A percentile compares a stretch with the other conserved stretches of the same genome.
Evolutionary conservation across 1,140 invertebrate genomes (phyloP).

Genomic region (Drosophila triauraria): DNA sequence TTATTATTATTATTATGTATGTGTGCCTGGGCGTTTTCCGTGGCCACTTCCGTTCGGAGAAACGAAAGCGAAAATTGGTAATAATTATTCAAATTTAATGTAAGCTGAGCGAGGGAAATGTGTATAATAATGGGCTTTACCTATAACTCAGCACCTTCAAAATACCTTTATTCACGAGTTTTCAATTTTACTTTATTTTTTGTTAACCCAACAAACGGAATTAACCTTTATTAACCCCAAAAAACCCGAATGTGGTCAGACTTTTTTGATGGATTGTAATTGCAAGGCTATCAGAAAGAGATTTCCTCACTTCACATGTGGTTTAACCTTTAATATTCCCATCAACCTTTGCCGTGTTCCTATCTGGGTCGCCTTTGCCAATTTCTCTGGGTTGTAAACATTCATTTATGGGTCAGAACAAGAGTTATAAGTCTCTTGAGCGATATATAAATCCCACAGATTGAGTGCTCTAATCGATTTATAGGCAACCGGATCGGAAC

Average conservation of each 20-base stretch:
- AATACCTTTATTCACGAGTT: neutral
- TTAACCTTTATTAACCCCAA: conserved; percentile 36
- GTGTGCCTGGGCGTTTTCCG: conserved; percentile 10
- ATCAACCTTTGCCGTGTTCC: conserved; percentile 21
- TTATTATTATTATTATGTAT: conserved; percentile 27
- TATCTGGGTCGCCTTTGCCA: conserved; percentile 25
- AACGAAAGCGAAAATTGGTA: conserved; percentile 20
- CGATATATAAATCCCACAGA: conserved; percentile 11
- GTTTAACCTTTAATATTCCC: conserved; percentile 38
- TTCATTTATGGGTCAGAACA: conserved; percentile 9
- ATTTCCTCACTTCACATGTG: conserved; percentile 22
- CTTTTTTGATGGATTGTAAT: conserved; percentile 10
- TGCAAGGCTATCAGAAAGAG: neutral
- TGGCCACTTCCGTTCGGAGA: conserved; percentile 48
- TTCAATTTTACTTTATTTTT: neutral
- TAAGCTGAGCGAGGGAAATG: neutral
- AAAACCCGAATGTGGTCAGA: conserved; percentile 21
- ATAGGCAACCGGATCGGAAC: neutral
- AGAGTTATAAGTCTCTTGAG: conserved; percentile 13
- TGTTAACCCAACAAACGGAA: conserved; percentile 10
- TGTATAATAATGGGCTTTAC: neutral
- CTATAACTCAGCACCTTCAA: neutral
- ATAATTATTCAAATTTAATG: conserved; percentile 17
- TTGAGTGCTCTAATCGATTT: conserved; percentile 24
- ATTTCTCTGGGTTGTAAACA: conserved; percentile 25